Evolutionary conservation across 2,888 invertebrate species (phyloP).

Genomic region (Athalia circularis): DNA sequence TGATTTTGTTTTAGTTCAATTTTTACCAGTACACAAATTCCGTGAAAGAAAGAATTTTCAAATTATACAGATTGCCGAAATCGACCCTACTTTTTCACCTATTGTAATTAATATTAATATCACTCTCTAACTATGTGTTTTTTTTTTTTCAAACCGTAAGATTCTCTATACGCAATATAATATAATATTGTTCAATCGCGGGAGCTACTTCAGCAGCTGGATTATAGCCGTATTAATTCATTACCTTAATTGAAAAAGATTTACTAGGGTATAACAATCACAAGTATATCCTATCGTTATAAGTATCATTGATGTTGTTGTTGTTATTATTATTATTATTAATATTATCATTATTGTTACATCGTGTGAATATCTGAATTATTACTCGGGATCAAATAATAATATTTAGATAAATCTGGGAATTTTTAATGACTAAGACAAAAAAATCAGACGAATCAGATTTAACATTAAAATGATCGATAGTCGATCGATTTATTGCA

Average conservation of each 20-base stretch:
- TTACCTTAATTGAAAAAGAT: constrained; percentile 6
- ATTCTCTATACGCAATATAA: constrained; percentile 36
- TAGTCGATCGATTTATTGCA: too few species aligned
- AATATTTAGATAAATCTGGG: too few species aligned
- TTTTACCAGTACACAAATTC: not conserved
- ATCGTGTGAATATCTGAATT: too few species aligned
- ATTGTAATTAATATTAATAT: constrained; percentile 36
- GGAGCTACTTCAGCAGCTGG: not conserved
- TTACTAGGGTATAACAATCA: not conserved
- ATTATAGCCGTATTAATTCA: not conserved
- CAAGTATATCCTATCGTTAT: not conserved
- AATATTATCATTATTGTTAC: too few species aligned
- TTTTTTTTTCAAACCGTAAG: not conserved
- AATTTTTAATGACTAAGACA: too few species aligned
- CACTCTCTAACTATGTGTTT: constrained; percentile 31
- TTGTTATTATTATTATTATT: not conserved
- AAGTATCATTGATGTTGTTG: too few species aligned
- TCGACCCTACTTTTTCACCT: not conserved
- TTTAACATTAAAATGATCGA: too few species aligned
- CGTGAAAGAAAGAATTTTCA: not conserved
- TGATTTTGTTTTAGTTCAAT: not conserved
- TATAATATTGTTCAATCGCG: not conserved
- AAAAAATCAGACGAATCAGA: too few species aligned
- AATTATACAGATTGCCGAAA: not conserved
- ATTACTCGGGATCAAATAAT: too few species aligned